Evolutionary conservation across 2,797 vertebrate genomes (phyloP).

Genomic region (Xiphorhynchus erythropygius): DNA sequence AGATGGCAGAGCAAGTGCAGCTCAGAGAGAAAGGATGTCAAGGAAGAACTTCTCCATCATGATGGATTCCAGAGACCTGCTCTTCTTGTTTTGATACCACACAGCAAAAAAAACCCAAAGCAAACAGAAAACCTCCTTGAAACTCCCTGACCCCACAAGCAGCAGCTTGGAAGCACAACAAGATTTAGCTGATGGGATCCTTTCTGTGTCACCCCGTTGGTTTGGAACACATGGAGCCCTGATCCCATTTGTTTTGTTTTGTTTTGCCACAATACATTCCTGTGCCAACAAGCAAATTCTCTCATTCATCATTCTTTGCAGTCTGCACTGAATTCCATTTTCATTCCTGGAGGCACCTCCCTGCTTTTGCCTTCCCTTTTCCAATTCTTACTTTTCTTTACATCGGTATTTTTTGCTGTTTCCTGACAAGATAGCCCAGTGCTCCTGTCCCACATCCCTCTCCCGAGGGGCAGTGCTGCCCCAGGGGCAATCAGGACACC

Average conservation of each 20-base stretch:
- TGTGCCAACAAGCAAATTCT: constrained; percentile 12
- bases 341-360: neutral
- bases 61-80: neutral
- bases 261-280: neutral
- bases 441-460: neutral
- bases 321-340: neutral
- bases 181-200: neutral
- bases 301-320: neutral
- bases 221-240: neutral
- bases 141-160: neutral
- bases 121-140: neutral
- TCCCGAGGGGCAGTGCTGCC: neutral
- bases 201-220: neutral
- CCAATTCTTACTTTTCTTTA: neutral
- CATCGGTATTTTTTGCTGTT: neutral
- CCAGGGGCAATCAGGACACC: neutral
- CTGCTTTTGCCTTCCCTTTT: neutral
- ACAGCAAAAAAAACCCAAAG: neutral
- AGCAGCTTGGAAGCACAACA: neutral
- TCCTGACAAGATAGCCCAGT: neutral
- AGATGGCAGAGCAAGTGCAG: neutral
- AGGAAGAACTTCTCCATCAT: neutral
- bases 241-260: neutral
- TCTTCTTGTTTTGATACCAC: neutral
- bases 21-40: neutral